These are phyloP conservation scores for Mythimna albipuncta DNA, from an alignment of 2,888 invertebrate genomes.

Conservation along the genomic window DNA sequence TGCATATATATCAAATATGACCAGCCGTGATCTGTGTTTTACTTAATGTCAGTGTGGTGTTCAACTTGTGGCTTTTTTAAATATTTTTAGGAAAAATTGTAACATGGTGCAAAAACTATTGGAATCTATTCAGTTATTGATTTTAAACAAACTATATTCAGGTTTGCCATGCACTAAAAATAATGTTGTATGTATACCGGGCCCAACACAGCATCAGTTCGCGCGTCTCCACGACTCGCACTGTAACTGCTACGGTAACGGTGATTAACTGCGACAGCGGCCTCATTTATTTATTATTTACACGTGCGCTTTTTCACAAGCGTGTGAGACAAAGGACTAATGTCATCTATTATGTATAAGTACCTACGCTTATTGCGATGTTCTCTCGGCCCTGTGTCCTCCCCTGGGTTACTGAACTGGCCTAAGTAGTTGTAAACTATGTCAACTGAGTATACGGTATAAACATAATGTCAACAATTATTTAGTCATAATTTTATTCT, in stretches of 20 bases:
- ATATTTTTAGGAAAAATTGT: too few species aligned
- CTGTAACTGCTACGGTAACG: constrained; percentile 22
- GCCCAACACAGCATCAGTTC: background rate
- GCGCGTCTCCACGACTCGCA: background rate
- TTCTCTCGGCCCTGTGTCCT: background rate
- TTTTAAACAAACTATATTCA: too few species aligned
- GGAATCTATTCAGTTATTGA: too few species aligned
- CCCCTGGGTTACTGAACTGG: background rate
- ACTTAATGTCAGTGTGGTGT: too few species aligned
- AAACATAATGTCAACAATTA: background rate
- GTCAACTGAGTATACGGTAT: background rate
- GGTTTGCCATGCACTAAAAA: too few species aligned
- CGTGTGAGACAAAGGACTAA: constrained; percentile 38
- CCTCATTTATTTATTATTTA: constrained; percentile 46
- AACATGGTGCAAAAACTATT: too few species aligned
- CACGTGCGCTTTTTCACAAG: constrained; percentile 27
- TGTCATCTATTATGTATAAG: constrained; percentile 40
- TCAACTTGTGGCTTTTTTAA: too few species aligned
- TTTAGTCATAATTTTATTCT: background rate
- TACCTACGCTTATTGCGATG: background rate
- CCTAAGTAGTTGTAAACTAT: background rate
- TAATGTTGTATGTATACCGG: background rate
- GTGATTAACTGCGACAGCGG: constrained; percentile 37
- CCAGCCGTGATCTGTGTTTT: too few species aligned
- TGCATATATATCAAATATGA: too few species aligned